These are phyloP conservation scores for Ibycter americanus DNA, from an alignment of 2,797 vertebrate genomes.

Conservation along the genomic window DNA sequence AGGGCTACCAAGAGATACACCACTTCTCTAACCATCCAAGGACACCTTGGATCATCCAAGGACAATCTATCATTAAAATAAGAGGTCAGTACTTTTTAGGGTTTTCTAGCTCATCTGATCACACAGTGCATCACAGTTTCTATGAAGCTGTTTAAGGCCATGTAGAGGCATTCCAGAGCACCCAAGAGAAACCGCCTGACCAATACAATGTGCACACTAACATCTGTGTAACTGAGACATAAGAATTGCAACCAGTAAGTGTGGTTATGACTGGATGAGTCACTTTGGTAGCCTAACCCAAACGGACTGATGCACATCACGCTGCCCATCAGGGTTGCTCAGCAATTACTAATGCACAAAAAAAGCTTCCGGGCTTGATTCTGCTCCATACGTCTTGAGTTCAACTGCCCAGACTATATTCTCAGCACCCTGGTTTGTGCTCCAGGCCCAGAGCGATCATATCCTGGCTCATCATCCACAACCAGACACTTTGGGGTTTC, in stretches of 20 bases:
- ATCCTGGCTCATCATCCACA: background rate
- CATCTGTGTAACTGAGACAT: background rate
- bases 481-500: background rate
- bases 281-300: background rate
- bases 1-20: background rate
- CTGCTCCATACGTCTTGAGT: background rate
- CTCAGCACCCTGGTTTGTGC: background rate
- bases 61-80: background rate
- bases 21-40: background rate
- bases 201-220: background rate
- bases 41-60: background rate
- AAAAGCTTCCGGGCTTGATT: background rate
- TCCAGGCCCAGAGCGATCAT: background rate
- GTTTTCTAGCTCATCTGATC: background rate
- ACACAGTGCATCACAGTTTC: background rate
- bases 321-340: background rate
- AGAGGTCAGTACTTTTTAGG: background rate
- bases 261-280: background rate
- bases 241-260: fast-evolving
- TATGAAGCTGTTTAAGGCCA: background rate
- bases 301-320: fast-evolving
- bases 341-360: background rate
- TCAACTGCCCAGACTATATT: background rate
- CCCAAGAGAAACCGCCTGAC: background rate
- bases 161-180: fast-evolving